Percentiles rank a stretch among this genome's conserved stretches.
phyloP scores from a whole-genome alignment of 2,888 invertebrate genomes.

The Luperina nickerlii region DNA sequence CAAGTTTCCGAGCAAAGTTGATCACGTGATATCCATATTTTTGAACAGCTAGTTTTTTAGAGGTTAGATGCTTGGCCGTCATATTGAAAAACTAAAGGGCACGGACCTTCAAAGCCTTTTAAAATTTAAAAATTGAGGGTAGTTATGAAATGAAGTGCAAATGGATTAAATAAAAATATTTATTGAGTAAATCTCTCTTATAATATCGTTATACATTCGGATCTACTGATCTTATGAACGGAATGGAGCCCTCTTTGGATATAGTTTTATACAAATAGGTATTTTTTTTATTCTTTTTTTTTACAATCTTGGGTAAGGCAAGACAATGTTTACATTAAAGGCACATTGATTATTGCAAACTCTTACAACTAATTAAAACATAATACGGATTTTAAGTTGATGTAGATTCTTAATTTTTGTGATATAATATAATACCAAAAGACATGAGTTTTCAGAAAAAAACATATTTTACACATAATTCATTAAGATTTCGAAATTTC shows the following conservation, averaged over 20 bases:
- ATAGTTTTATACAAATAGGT: conserved; percentile 68
- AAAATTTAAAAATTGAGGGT: not conserved
- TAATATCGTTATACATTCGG: conserved; percentile 64
- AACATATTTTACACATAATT: not conserved
- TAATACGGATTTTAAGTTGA: conserved; percentile 35
- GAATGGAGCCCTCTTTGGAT: conserved; percentile 70
- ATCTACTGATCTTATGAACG: conserved; percentile 66
- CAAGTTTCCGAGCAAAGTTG: too few species aligned
- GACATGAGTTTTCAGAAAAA: not conserved
- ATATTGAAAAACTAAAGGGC: too few species aligned
- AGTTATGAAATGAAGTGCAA: conserved; percentile 29
- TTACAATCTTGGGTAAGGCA: conserved; percentile 77
- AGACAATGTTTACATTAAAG: conserved; percentile 79
- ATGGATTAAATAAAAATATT: conserved; percentile 66
- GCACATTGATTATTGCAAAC: conserved; percentile 78
- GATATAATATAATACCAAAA: conserved; percentile 19
- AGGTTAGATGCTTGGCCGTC: too few species aligned
- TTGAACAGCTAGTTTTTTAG: too few species aligned
- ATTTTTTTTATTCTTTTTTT: conserved; percentile 60
- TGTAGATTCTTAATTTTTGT: conserved; percentile 18
- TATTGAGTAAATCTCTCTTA: conserved; percentile 71
- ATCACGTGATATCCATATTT: too few species aligned
- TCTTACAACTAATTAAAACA: conserved; percentile 61
- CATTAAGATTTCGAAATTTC: conserved; percentile 7
- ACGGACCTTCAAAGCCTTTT: not conserved